phyloP scores from a whole-genome alignment of 1,140 invertebrate genomes.

The Thaumetopoea pityocampa region DNA sequence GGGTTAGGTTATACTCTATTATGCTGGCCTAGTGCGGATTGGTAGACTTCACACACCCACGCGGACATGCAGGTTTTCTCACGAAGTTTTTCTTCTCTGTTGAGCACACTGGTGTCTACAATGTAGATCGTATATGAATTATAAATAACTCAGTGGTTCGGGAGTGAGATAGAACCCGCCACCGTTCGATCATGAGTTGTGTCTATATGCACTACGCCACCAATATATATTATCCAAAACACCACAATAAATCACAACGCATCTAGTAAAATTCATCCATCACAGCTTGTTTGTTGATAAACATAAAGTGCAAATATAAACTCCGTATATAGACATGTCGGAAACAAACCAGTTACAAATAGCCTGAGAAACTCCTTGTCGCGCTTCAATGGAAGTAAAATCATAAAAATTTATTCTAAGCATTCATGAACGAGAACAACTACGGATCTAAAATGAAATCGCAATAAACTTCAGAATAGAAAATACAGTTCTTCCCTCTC shows the following conservation, averaged over 20 bases:
- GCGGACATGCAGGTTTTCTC: too few relatives aligned
- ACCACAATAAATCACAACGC: constrained; percentile 16
- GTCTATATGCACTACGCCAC: constrained; percentile 3
- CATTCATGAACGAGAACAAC: constrained; percentile 39
- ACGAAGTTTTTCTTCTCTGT: too few relatives aligned
- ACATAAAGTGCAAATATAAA: constrained; percentile 55
- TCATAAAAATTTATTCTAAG: constrained; percentile 53
- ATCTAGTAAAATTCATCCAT: constrained; percentile 10
- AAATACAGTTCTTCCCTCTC: constrained; percentile 25
- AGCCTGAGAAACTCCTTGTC: constrained; percentile 61
- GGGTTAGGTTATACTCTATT: too few relatives aligned
- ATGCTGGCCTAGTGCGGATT: too few relatives aligned
- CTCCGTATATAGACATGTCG: constrained; percentile 58
- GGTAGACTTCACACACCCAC: too few relatives aligned
- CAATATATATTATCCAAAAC: too few relatives aligned
- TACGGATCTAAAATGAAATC: constrained; percentile 18
- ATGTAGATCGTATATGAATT: too few relatives aligned
- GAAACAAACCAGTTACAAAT: constrained; percentile 55
- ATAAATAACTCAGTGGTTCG: too few relatives aligned
- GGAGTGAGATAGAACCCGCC: too few relatives aligned
- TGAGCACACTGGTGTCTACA: too few relatives aligned
- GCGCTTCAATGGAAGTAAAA: constrained; percentile 44
- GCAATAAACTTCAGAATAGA: constrained; percentile 6
- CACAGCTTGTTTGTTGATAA: constrained; percentile 21
- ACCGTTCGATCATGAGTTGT: constrained; percentile 2